Percentiles rank a stretch among this genome's conserved stretches.
Evolutionary conservation across 2,888 invertebrate species (phyloP).

Genomic region (Drosophila prolongata): DNA sequence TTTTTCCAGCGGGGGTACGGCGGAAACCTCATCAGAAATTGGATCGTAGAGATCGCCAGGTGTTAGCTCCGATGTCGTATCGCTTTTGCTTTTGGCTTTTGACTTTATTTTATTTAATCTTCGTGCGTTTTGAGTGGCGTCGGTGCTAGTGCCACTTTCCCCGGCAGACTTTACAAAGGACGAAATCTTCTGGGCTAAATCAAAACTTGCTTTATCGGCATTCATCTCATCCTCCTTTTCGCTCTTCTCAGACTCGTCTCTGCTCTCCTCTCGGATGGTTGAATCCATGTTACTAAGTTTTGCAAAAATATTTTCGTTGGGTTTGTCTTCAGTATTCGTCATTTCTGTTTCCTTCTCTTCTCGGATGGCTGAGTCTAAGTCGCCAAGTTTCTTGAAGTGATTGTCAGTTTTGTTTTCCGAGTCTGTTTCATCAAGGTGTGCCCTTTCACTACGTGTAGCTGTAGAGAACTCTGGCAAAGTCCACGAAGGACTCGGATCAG

Average conservation of each 20-base stretch:
- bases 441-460: too few relatives aligned
- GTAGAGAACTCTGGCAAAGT: not conserved
- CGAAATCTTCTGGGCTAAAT: constrained; percentile 11
- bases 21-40: constrained; percentile 10
- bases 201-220: not conserved
- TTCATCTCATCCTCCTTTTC: not conserved
- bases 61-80: constrained; percentile 1
- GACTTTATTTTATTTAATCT: not conserved
- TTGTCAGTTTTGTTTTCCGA: not conserved
- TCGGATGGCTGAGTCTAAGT: not conserved
- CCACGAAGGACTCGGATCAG: not conserved
- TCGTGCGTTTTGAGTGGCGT: not conserved
- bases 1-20: not conserved
- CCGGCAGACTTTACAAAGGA: constrained; percentile 4
- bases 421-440: too few relatives aligned
- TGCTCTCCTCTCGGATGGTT: not conserved
- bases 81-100: not conserved
- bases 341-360: not conserved
- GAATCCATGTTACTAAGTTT: not conserved
- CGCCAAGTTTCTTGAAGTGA: not conserved
- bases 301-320: not conserved
- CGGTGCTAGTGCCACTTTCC: not conserved
- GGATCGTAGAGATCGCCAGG: constrained; percentile 22
- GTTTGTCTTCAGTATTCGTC: not conserved
- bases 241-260: not conserved